Evolutionary conservation across 1,140 invertebrate genomes (phyloP).

Genomic region (Rhagoletis zephyria): DNA sequence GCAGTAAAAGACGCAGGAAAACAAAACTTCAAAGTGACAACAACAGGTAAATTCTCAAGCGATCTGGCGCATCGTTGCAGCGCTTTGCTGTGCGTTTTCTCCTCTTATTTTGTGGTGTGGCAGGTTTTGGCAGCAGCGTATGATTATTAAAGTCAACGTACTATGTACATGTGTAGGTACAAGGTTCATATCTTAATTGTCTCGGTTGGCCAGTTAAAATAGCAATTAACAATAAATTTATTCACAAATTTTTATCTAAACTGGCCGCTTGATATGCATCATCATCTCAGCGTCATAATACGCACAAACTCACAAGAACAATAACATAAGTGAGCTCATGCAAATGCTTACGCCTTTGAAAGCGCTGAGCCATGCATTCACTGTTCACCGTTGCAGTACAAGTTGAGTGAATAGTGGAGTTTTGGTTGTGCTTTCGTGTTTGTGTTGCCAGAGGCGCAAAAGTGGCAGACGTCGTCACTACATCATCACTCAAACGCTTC

Average conservation of each 20-base stretch:
- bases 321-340: neutral
- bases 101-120: neutral
- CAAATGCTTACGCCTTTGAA: neutral
- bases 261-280: constrained; percentile 28
- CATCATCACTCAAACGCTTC: constrained; percentile 41
- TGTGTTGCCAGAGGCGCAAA: constrained; percentile 11
- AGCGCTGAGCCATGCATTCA: neutral
- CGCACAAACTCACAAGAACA: neutral
- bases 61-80: neutral
- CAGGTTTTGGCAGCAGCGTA: neutral
- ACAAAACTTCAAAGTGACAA: neutral
- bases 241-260: constrained; percentile 47
- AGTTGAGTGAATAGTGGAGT: constrained; percentile 26
- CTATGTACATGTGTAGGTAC: neutral
- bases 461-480: constrained; percentile 33
- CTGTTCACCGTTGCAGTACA: neutral
- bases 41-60: neutral
- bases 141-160: neutral
- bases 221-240: constrained; percentile 52
- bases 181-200: constrained; percentile 11
- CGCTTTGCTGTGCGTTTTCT: neutral
- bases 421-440: neutral
- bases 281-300: neutral
- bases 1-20: neutral
- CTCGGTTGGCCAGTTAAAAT: neutral